Percentiles rank a stretch among this genome's conserved stretches.
Evolutionary conservation across 2,888 invertebrate genomes (phyloP).

Genomic region (Thecophora atra): DNA sequence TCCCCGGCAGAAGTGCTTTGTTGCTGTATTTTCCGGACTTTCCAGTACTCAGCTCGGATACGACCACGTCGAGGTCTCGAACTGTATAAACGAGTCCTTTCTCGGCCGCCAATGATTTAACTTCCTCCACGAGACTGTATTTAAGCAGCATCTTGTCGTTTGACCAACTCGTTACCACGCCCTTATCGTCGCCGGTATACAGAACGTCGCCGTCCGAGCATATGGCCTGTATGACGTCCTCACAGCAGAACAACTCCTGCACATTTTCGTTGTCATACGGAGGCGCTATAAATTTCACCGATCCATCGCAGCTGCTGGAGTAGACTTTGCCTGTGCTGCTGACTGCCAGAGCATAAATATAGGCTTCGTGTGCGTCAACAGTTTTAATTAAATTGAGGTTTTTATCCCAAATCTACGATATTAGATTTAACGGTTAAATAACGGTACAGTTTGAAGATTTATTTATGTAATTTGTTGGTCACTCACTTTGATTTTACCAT

Average conservation of each 20-base stretch:
- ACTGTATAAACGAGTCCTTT: constrained; percentile 61
- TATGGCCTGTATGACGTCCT: constrained; percentile 62
- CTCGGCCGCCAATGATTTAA: constrained; percentile 62
- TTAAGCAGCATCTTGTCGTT: constrained; percentile 64
- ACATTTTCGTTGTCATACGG: constrained; percentile 55
- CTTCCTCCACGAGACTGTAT: constrained; percentile 64
- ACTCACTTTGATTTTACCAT: constrained; percentile 65
- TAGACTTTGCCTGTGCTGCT: constrained; percentile 63
- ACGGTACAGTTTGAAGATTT: neutral
- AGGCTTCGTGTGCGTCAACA: constrained; percentile 60
- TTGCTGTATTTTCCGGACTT: constrained; percentile 64
- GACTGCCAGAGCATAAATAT: constrained; percentile 62
- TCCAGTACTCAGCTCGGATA: constrained; percentile 57
- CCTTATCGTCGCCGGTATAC: constrained; percentile 65
- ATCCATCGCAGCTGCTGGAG: constrained; percentile 64
- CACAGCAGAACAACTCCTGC: constrained; percentile 58
- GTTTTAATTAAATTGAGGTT: constrained; percentile 58
- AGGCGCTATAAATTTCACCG: constrained; percentile 59
- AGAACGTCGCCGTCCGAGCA: constrained; percentile 56
- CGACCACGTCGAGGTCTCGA: constrained; percentile 62
- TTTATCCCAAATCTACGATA: constrained; percentile 62
- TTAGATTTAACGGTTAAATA: constrained; percentile 13
- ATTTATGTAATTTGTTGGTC: neutral
- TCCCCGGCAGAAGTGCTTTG: constrained; percentile 61
- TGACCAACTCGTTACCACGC: constrained; percentile 64